A percentile compares a stretch with the other conserved stretches of the same genome.
These are phyloP conservation scores for Trachurus trachurus DNA, from an alignment of 2,797 vertebrate genomes.

Conservation along the genomic window DNA sequence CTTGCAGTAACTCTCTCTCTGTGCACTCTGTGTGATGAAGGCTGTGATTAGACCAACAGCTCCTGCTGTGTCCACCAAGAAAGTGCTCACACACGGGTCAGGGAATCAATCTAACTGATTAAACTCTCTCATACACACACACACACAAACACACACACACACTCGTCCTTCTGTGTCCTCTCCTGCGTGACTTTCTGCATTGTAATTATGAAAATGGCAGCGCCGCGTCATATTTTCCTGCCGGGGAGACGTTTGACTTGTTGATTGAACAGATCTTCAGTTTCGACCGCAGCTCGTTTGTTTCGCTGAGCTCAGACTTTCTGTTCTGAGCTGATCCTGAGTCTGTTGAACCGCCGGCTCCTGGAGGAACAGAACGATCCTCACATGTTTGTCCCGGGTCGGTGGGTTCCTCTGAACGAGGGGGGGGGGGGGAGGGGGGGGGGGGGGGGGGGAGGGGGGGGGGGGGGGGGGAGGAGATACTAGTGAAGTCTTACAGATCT, in stretches of 20 bases:
- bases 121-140: constrained; percentile 39
- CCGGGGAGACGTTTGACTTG: constrained; percentile 12
- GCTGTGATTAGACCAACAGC: constrained; percentile 34
- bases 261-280: constrained; percentile 44
- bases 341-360: constrained; percentile 48
- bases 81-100: constrained; percentile 35
- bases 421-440: too few relatives aligned
- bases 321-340: constrained; percentile 36
- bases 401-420: constrained; percentile 44
- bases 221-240: constrained; percentile 65
- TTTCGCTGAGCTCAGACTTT: constrained; percentile 51
- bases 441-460: too few relatives aligned
- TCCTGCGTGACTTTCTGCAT: constrained; percentile 44
- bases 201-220: constrained; percentile 61
- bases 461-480: too few relatives aligned
- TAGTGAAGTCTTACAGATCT: too few relatives aligned
- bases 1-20: constrained; percentile 50
- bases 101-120: constrained; percentile 73
- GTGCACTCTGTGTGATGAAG: constrained; percentile 74
- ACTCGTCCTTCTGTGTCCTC: constrained; percentile 19
- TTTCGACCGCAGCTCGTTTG: constrained; percentile 30
- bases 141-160: background rate
- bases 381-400: constrained; percentile 12
- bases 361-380: constrained; percentile 40
- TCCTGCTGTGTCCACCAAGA: constrained; percentile 44